Base-by-base conservation (phyloP, 2,888 invertebrate genomes). In the Epirrhoe alternata region DNA sequence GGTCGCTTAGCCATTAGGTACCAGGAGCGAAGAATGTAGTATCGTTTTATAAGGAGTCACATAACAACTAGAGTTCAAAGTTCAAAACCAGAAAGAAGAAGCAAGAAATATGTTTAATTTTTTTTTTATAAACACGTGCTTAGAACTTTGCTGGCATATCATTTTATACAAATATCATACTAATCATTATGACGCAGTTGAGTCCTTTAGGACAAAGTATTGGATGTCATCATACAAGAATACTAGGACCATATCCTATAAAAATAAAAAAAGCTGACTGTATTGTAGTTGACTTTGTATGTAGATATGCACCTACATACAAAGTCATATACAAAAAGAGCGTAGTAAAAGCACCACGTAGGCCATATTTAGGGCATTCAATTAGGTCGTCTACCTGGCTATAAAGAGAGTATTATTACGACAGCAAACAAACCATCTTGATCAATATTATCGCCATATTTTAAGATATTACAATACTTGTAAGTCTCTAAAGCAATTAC, bases 1-100 rank as follows among this genome's bases (percentile, higher is more conserved):
- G 58, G 53, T 74, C 77, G 77, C 77, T 82, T 80, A 78, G 77
- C 84, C 81, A 72, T 86, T 58, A 51, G 31, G 49, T 62, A 62
- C 55, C 49, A 61, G 58, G 66, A 62, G 55, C 59, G 10, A 62
- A 66, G 66, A 66, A 66, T 66, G 66, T 30, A 54, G 52, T 54
- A 31, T 66, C 62, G 54, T 62, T 66, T 58, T 53, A 63, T 63
- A 47, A 17, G 31, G 54, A 30, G 64, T 33, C 14, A 47, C 47
- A 16, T 47, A 7, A 14, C n/a, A 14, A 47, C 24, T 16, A 47
- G 47, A 6, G 47, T 59, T 24, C 57, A 49, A 57, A 57, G 57
- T 49, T 57, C 10, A 7, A 12, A 10, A 45, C 6, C 0, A 30
- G 6, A 33, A 17, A 42, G 3, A n/a, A 42, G 6, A 45, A 45